phyloP scores from a whole-genome alignment of 2,113 vertebrate species.

The Sylvietta virens region DNA sequence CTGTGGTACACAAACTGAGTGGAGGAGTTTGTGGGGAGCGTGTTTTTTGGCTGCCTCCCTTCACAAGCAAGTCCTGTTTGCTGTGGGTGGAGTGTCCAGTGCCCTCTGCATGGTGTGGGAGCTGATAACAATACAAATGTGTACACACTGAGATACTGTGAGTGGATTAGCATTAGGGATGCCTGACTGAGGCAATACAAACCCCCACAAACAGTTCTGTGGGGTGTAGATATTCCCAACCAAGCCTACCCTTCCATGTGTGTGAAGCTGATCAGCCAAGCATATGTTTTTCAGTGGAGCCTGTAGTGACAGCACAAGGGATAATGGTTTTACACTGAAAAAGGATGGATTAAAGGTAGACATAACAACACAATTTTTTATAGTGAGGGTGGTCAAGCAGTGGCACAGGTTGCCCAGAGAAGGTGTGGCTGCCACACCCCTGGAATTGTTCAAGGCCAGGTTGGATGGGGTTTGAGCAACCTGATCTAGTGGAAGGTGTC shows the following conservation, averaged over 20 bases:
- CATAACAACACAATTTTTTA: neutral
- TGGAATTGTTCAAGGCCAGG: neutral
- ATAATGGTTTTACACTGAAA: neutral
- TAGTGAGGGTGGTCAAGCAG: fast-evolving
- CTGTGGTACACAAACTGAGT: neutral
- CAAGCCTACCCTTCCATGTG: neutral
- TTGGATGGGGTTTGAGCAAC: neutral
- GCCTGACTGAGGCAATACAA: neutral
- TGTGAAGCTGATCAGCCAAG: neutral
- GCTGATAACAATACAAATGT: neutral
- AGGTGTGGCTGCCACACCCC: fast-evolving
- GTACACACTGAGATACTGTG: neutral
- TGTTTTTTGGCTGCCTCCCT: neutral
- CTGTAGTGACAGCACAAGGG: neutral
- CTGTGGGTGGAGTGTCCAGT: neutral
- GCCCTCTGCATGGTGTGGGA: neutral
- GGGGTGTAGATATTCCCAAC: neutral
- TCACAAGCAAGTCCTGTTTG: neutral
- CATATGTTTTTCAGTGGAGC: neutral
- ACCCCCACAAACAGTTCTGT: neutral
- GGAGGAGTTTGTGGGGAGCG: neutral
- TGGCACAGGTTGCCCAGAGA: neutral
- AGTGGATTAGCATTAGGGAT: neutral
- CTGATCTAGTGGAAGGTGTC: neutral
- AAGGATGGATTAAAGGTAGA: neutral